Evolutionary conservation across 92 coral and sea anemone genomes (phyloP), one percentile per base, ranked within the genome.

Genomic region (Chrysogorgia sp.): DNA sequence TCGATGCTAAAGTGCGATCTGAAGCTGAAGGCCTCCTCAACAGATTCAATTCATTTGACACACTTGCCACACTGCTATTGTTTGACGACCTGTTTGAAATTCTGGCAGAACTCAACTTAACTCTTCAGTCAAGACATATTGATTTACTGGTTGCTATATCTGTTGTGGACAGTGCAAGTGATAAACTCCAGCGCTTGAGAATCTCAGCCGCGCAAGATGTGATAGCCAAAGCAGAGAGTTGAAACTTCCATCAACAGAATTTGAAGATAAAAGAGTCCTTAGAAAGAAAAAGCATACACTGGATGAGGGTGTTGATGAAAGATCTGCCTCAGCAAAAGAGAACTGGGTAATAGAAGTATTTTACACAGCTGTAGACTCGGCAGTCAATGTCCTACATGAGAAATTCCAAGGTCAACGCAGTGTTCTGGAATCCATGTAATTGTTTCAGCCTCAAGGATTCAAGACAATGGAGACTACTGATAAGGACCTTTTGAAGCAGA

Each of bases 11-110:
- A 61, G 41, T 61, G 67, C 40, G 67, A 61, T 61, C 67, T 61
- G 67, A 61, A 61, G 67, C 67, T 61, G 67, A 61, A 61, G 67
- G 67, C 34, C 67, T 25, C 40, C 41, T 61, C 67, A 61, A 61
- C 67, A 61, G 10, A 61, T 61, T 61, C 5, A 13, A 58, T 13
- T 58, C 63, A 58, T 58, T 58, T n/a, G n/a, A n/a, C n/a, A n/a
- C n/a, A n/a, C n/a, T n/a, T 58, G 63, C 5, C 29, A 58, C 58
- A 15, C 58, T 52, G 63, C 63, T 58, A 58, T 13, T 58, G 1
- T 58, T 58, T 58, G 63, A 58, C 63, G 31, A 58, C 63, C 26
- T 58, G 28, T 58, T 58, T 58, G 63, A 58, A 58, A 1, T 1
- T 58, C 63, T 58, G 31, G 63, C 63, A 58, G 3, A 2, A 58